Percentiles rank a stretch among this genome's conserved stretches.
phyloP scores from a whole-genome alignment of 2,113 vertebrate genomes.

The Pampusana beccarii region DNA sequence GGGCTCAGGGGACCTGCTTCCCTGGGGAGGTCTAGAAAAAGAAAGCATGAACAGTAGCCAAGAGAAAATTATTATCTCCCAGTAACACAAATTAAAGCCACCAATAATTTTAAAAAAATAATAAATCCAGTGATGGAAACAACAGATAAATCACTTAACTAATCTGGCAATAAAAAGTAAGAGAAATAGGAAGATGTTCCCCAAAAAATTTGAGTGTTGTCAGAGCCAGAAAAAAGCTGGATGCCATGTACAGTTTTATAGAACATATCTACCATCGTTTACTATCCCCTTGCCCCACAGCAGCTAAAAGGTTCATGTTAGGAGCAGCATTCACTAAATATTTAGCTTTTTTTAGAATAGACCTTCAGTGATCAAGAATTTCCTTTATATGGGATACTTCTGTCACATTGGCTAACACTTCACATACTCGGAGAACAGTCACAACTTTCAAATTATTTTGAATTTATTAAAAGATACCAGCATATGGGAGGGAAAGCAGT shows the following conservation, averaged over 20 bases:
- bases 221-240: neutral
- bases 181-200: neutral
- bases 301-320: neutral
- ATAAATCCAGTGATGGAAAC: neutral
- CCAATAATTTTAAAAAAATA: neutral
- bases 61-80: neutral
- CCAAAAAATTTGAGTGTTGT: neutral
- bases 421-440: neutral
- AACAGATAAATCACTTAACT: neutral
- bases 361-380: neutral
- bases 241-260: neutral
- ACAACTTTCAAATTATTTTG: neutral
- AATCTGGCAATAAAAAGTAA: neutral
- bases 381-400: conserved; percentile 18
- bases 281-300: neutral
- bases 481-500: rapidly evolving
- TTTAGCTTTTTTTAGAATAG: neutral
- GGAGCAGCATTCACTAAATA: neutral
- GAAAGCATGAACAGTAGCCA: neutral
- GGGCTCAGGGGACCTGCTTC: neutral
- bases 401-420: neutral
- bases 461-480: neutral
- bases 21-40: neutral
- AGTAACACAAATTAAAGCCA: neutral
- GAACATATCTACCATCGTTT: neutral